Percentiles rank a stretch among this genome's conserved stretches.
These are phyloP conservation scores for Callospermophilus lateralis DNA, from an alignment of 2,113 vertebrate genomes.

Conservation along the genomic window DNA sequence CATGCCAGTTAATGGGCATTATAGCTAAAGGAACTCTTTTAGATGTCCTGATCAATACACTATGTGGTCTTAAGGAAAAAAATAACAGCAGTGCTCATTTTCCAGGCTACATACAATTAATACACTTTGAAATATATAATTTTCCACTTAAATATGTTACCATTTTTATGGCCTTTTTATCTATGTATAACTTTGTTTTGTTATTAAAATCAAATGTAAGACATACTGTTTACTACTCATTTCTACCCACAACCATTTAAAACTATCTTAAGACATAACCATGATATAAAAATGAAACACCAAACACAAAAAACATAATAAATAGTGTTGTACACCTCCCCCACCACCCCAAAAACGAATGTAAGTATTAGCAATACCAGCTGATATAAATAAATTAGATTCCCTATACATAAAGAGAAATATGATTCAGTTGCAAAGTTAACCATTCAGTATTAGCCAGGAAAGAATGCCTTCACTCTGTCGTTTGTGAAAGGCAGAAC, in stretches of 20 bases:
- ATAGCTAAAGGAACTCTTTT: neutral
- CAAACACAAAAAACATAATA: conserved; percentile 67
- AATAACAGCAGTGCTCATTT: conserved; percentile 19
- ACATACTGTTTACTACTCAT: conserved; percentile 54
- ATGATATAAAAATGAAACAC: conserved; percentile 68
- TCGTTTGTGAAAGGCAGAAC: conserved; percentile 59
- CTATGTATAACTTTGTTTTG: conserved; percentile 69
- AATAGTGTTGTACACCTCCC: conserved; percentile 63
- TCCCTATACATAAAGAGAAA: conserved; percentile 21
- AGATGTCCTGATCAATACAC: conserved; percentile 30
- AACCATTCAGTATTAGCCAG: conserved; percentile 45
- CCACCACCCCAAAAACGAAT: neutral
- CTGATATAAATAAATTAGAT: conserved; percentile 64
- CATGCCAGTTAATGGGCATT: conserved; percentile 42
- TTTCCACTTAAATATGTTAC: conserved; percentile 74
- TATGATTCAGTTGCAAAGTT: conserved; percentile 73
- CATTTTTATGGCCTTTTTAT: conserved; percentile 53
- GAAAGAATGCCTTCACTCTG: conserved; percentile 54
- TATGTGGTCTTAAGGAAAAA: neutral
- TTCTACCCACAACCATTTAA: conserved; percentile 55
- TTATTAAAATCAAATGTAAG: conserved; percentile 56
- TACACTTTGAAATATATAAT: conserved; percentile 67
- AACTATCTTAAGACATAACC: conserved; percentile 67
- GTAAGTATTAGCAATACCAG: conserved; percentile 50
- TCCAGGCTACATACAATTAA: conserved; percentile 47